Conservation (phyloP, 2,797 vertebrate species). For the Orestias chungarensis region DNA sequence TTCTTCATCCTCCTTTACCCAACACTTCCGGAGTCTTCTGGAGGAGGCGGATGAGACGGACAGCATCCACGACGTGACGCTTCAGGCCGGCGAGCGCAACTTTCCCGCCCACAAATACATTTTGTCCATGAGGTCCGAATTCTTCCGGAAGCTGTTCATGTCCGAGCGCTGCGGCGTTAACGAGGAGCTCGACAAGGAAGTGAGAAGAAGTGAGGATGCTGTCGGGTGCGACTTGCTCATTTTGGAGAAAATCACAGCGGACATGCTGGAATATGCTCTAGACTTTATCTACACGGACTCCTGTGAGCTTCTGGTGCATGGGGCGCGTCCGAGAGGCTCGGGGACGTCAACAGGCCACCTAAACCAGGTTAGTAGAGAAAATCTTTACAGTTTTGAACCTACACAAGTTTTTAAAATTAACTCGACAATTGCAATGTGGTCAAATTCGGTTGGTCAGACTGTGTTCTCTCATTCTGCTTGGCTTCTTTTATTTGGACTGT, state of each 20-base stretch:
- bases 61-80: slow-evolving; percentile 93
- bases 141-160: slow-evolving; percentile 88
- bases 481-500: slow-evolving; percentile 18
- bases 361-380: slow-evolving; percentile 45
- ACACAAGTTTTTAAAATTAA: background rate
- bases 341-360: slow-evolving; percentile 30
- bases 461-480: slow-evolving; percentile 5
- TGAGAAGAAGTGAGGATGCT: slow-evolving; percentile 86
- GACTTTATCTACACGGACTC: slow-evolving; percentile 94
- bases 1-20: slow-evolving; percentile 86
- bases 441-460: background rate
- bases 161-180: slow-evolving; percentile 66
- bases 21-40: slow-evolving; percentile 88
- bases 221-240: slow-evolving; percentile 89
- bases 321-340: slow-evolving; percentile 79
- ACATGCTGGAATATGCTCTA: slow-evolving; percentile 87
- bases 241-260: slow-evolving; percentile 88
- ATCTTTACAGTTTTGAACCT: background rate
- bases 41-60: slow-evolving; percentile 91
- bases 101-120: slow-evolving; percentile 94
- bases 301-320: slow-evolving; percentile 90
- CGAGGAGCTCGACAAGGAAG: slow-evolving; percentile 66
- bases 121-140: slow-evolving; percentile 88
- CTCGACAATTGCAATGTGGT: background rate
- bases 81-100: slow-evolving; percentile 88